Conservation (phyloP, 2,888 invertebrate genomes). For the Phasia obesa region DNA sequence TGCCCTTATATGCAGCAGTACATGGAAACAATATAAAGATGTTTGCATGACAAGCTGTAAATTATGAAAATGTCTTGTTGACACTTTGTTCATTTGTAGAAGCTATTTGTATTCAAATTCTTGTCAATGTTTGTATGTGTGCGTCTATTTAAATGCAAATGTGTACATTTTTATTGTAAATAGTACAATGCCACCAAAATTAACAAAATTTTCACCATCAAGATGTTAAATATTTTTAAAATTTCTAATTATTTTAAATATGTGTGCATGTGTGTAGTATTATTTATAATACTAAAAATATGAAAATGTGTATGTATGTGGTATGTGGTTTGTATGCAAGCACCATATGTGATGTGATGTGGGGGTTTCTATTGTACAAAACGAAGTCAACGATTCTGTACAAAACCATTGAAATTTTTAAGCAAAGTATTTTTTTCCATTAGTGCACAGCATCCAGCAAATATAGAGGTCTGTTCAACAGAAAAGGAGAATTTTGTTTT, state of each 20-base stretch:
- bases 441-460: too few relatives aligned
- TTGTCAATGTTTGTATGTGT: neutral
- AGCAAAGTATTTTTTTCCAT: too few relatives aligned
- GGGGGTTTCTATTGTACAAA: too few relatives aligned
- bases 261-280: too few relatives aligned
- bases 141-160: conserved; percentile 16
- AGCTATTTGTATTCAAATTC: conserved; percentile 5
- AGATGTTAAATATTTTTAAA: conserved; percentile 11
- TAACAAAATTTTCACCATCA: conserved; percentile 20
- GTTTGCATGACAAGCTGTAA: conserved; percentile 47
- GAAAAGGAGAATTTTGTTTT: too few relatives aligned
- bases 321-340: too few relatives aligned
- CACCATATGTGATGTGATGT: too few relatives aligned
- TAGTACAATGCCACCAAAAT: conserved; percentile 44
- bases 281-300: neutral
- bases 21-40: conserved; percentile 30
- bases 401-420: too few relatives aligned
- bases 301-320: neutral
- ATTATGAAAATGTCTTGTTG: conserved; percentile 58
- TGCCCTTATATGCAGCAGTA: neutral
- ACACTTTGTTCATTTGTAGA: conserved; percentile 46
- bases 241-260: conserved; percentile 26
- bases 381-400: too few relatives aligned
- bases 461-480: too few relatives aligned
- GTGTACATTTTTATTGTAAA: neutral